Base-by-base conservation (phyloP, 2,113 vertebrate species). In the Xiphophorus hellerii region DNA sequence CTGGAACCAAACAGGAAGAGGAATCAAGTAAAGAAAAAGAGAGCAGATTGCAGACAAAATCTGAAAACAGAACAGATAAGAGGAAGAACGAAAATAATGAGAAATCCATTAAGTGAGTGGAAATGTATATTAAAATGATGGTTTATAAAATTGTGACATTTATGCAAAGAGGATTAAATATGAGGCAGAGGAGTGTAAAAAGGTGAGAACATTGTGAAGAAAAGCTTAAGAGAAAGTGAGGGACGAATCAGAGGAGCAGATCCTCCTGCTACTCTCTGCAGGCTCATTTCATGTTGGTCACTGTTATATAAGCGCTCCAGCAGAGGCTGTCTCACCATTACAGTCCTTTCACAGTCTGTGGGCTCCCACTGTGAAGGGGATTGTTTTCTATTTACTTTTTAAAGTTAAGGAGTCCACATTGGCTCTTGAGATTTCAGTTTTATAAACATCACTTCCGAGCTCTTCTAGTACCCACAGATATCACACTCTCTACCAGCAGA, bases 251-350 rank as follows among this genome's bases (percentile, higher is more conserved):
- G 66, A 64, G 62, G 62, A 69, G 58, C 14, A 76, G 70, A 51
- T 76, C 66, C 35, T 60, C 48, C 37, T 20, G 60, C 60, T 73
- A 39, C 44, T 58, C 66, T n/a, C 44, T 66, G 28, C 28, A 69
- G 64, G 48, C 66, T 80, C 77, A 68, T 78, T 82, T 80, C 82
- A 84, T 71, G 65, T 77, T 65, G 76, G 44, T 33, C 67, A 68
- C 65, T 31, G 62, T 86, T 86, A 77, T 78, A 65, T 84, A 85
- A 87, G 28, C 68, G 61, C 78, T 37, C 75, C 58, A 67, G 35
- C 75, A 69, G 64, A 35, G 48, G 74, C 67, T 67, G 70, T 66
- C 37, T 74, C 81, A 27, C 71, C 63, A 74, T 27, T 60, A 37
- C 11, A 7, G 58, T 66, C n/a, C 70, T 51, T 60, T 65, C 58